phyloP scores from a whole-genome alignment of 2,113 vertebrate genomes.

The Lampris incognitus region DNA sequence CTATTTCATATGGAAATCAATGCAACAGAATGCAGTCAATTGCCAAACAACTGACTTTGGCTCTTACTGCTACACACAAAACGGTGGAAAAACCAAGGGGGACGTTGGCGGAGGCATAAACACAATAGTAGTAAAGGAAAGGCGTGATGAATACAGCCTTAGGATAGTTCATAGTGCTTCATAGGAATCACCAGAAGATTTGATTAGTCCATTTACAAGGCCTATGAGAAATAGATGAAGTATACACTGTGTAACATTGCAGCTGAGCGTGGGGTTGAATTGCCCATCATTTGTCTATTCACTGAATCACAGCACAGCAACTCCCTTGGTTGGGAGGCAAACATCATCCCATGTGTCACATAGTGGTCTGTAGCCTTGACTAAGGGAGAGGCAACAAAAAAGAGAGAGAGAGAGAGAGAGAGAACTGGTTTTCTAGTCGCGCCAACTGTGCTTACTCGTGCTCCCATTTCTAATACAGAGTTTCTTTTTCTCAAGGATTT shows the following conservation, averaged over 20 bases:
- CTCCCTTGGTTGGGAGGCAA: conserved; percentile 31
- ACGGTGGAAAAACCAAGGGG: conserved; percentile 56
- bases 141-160: conserved; percentile 61
- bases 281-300: conserved; percentile 21
- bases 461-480: conserved; percentile 64
- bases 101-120: conserved; percentile 56
- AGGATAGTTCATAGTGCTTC: conserved; percentile 27
- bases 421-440: conserved; percentile 61
- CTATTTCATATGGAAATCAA: conserved; percentile 87
- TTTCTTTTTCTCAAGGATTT: conserved; percentile 70
- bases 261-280: conserved; percentile 19
- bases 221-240: conserved; percentile 16
- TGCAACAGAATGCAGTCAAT: conserved; percentile 84
- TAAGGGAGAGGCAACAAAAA: conserved; percentile 28
- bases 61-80: conserved; percentile 73
- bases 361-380: conserved; percentile 48
- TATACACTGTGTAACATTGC: conserved; percentile 45
- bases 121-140: conserved; percentile 61
- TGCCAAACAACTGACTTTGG: conserved; percentile 87
- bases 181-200: conserved; percentile 42
- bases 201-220: conserved; percentile 19
- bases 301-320: conserved; percentile 36
- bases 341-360: conserved; percentile 35
- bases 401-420: conserved; percentile 53
- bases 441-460: conserved; percentile 64